These are phyloP conservation scores for Drosophila athabasca DNA, from an alignment of 1,140 invertebrate species.

Conservation along the genomic window DNA sequence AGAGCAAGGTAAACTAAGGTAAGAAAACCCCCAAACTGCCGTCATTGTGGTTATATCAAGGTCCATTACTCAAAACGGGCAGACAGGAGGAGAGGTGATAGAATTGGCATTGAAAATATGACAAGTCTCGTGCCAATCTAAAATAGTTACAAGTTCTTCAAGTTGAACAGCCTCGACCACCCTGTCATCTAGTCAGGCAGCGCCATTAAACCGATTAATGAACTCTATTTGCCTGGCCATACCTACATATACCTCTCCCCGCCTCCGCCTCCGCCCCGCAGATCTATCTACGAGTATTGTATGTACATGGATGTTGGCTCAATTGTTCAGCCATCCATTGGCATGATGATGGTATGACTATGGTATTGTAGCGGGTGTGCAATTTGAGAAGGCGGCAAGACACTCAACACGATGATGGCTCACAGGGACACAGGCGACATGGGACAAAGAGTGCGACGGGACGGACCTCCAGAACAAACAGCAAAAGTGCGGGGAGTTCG, in stretches of 20 bases:
- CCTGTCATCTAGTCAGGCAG: slow-evolving; percentile 42
- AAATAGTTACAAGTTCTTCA: slow-evolving; percentile 45
- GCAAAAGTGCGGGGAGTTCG: slow-evolving; percentile 39
- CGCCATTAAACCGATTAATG: slow-evolving; percentile 79
- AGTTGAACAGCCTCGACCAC: slow-evolving; percentile 48
- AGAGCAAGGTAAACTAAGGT: slow-evolving; percentile 19
- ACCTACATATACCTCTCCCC: slow-evolving; percentile 41
- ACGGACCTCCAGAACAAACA: slow-evolving; percentile 39
- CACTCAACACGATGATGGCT: slow-evolving; percentile 50
- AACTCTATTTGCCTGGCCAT: slow-evolving; percentile 72
- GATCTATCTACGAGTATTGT: too few species aligned
- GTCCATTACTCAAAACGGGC: slow-evolving; percentile 64
- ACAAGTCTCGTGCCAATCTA: slow-evolving; percentile 55
- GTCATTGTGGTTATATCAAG: slow-evolving; percentile 54
- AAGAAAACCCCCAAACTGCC: slow-evolving; percentile 29
- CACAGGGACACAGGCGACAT: neutral
- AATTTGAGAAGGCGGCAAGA: slow-evolving; percentile 74
- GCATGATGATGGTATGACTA: slow-evolving; percentile 6
- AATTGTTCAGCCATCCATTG: slow-evolving; percentile 36
- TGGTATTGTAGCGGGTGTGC: slow-evolving; percentile 65
- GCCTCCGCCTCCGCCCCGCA: neutral
- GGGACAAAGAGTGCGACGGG: neutral
- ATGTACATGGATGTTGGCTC: slow-evolving; percentile 37
- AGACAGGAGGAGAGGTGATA: slow-evolving; percentile 26
- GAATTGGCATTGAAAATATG: slow-evolving; percentile 63